Evolutionary conservation across 2,888 invertebrate species (phyloP).

Genomic region (Chalcosyrphus nemorum): DNA sequence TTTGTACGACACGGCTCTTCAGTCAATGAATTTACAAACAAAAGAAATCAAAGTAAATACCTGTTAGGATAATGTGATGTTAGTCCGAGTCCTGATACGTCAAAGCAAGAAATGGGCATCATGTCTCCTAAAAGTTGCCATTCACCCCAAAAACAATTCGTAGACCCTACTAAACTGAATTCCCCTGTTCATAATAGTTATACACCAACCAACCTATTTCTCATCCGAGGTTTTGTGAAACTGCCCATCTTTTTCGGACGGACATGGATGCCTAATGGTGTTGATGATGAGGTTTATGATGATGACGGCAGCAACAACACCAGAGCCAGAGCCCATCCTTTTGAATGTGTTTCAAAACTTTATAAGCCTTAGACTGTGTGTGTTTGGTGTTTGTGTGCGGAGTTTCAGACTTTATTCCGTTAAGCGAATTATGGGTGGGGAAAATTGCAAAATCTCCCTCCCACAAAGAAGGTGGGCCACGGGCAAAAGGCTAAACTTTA

Average conservation of each 20-base stretch:
- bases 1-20: too few relatives aligned
- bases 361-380: constrained; percentile 36
- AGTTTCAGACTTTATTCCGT: constrained; percentile 14
- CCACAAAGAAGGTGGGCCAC: too few relatives aligned
- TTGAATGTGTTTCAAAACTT: constrained; percentile 35
- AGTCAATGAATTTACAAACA: not conserved
- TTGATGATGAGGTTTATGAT: constrained; percentile 38
- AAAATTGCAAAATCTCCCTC: not conserved
- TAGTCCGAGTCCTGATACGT: not conserved
- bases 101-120: too few relatives aligned
- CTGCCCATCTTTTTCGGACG: constrained; percentile 7
- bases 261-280: constrained; percentile 19
- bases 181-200: constrained; percentile 25
- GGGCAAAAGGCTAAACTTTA: constrained; percentile 21
- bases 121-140: not conserved
- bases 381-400: not conserved
- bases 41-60: not conserved
- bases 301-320: not conserved
- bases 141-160: not conserved
- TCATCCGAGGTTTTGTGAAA: not conserved
- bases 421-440: not conserved
- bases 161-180: constrained; percentile 5
- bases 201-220: not conserved
- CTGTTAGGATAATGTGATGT: not conserved
- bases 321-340: constrained; percentile 14